Evolutionary conservation across 2,113 vertebrate genomes (phyloP), one percentile per base, ranked within the genome.

Genomic region (Coryphaenoides rupestris): DNA sequence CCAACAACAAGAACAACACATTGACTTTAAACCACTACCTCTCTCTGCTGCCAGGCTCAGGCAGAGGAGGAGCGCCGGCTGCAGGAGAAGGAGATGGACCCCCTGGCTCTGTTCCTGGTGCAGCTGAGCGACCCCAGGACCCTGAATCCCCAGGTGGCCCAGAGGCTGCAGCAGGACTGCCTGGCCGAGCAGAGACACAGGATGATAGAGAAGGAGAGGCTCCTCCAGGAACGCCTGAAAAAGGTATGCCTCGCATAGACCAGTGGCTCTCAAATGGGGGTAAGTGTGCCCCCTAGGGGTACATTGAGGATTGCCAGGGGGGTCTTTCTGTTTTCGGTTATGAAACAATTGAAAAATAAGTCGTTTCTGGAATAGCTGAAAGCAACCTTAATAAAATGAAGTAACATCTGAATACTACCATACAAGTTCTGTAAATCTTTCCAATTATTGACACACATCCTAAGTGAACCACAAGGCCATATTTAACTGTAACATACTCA

Each of bases 201-300:
- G 3, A 81, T 94, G 7, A 59, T 86, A 0, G 62, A 90, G 62
- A 87, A 89, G 28, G 88, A 88, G 60, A 91, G 89, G 62, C 81
- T 90, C 60, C 92, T 95, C 49, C 93, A 94, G 80, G 84, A 87
- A 0, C 89, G 78, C 13, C 89, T 90, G 1, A 72, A 93, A 45
- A 90, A 90, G 93, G 95, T 97, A 60, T 6, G n/a, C 9, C n/a
- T 50, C n/a, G 17, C 47, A 16, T n/a, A 50, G n/a, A 16, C 15
- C 24, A 6, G 24, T 26, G 3, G 3, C 3, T 26, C 3, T 26
- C 24, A 26, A 26, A 26, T 3, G 24, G 24, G 3, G 6, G 24
- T 3, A 3, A 26, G 24, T 26, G 24, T n/a, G 47, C 47, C n/a
- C 5, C 2, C 3, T 17, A 16, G 47, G 47, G 2, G 1, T 5